These are phyloP conservation scores for Myotis brandtii DNA, from an alignment of 2,113 vertebrate species.

Conservation along the genomic window DNA sequence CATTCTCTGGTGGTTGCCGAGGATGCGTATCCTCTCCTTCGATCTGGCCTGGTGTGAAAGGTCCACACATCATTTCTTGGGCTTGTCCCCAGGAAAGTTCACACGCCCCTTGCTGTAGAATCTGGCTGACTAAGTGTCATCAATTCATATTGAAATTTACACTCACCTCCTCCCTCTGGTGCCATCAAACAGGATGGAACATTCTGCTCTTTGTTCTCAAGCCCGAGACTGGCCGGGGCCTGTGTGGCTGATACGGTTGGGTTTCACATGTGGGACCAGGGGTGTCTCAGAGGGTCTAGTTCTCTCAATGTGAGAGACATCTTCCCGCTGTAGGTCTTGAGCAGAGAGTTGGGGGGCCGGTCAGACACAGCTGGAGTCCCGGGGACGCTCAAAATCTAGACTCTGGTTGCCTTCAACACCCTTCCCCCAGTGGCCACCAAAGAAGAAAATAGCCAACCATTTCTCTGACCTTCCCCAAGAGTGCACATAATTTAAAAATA, in stretches of 20 bases:
- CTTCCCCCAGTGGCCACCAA: not conserved
- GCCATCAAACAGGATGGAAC: slow-evolving; percentile 1
- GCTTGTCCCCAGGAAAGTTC: not conserved
- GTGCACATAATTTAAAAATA: not conserved
- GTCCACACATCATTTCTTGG: not conserved
- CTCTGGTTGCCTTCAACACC: not conserved
- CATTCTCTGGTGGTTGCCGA: not conserved
- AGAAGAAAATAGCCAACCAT: not conserved
- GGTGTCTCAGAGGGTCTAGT: not conserved
- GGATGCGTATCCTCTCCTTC: too few species aligned
- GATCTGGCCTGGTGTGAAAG: not conserved
- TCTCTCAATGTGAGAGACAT: not conserved
- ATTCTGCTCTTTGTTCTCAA: slow-evolving; percentile 1
- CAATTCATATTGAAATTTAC: slow-evolving; percentile 72
- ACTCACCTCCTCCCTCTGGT: slow-evolving; percentile 14
- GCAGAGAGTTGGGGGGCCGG: too few species aligned
- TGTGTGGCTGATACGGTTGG: not conserved
- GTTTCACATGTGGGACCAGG: not conserved
- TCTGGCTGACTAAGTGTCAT: slow-evolving; percentile 67
- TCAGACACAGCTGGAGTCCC: not conserved
- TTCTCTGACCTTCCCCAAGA: not conserved
- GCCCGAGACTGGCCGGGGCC: not conserved
- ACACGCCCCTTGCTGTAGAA: not conserved
- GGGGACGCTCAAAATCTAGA: not conserved
- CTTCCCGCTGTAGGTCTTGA: accelerated